These are phyloP conservation scores for Drosophila asahinai DNA, from an alignment of 1,140 invertebrate genomes.

Conservation along the genomic window DNA sequence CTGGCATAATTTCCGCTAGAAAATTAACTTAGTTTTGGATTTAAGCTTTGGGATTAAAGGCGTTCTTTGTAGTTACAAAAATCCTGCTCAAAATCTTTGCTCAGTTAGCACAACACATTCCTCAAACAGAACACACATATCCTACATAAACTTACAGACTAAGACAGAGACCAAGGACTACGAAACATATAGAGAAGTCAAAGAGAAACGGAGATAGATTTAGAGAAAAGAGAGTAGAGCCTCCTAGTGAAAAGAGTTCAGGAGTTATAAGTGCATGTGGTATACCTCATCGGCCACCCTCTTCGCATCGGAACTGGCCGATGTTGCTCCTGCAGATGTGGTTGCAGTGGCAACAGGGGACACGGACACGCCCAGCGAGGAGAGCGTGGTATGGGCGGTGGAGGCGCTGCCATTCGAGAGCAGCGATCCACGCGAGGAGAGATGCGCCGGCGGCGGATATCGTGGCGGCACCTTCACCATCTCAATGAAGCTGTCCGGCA, in stretches of 20 bases:
- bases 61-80: background rate
- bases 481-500: conserved; percentile 91
- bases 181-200: conserved; percentile 7
- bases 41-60: background rate
- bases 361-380: conserved; percentile 50
- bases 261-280: conserved; percentile 31
- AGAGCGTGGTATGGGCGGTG: conserved; percentile 74
- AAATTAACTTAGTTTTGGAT: background rate
- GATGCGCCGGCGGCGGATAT: conserved; percentile 87
- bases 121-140: conserved; percentile 6
- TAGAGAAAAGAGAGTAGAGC: background rate
- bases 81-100: background rate
- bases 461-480: conserved; percentile 91
- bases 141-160: background rate
- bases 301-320: conserved; percentile 30
- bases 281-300: conserved; percentile 52
- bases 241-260: conserved; percentile 32
- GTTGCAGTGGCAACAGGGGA: conserved; percentile 15
- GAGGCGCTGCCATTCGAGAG: conserved; percentile 72
- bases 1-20: background rate
- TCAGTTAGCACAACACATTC: conserved; percentile 2
- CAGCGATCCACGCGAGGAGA: conserved; percentile 76
- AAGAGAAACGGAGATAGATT: background rate
- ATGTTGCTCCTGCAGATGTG: conserved; percentile 5
- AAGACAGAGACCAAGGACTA: conserved; percentile 1